Base-by-base conservation (phyloP, 2,113 vertebrate species). In the Motacilla tschutschensis region DNA sequence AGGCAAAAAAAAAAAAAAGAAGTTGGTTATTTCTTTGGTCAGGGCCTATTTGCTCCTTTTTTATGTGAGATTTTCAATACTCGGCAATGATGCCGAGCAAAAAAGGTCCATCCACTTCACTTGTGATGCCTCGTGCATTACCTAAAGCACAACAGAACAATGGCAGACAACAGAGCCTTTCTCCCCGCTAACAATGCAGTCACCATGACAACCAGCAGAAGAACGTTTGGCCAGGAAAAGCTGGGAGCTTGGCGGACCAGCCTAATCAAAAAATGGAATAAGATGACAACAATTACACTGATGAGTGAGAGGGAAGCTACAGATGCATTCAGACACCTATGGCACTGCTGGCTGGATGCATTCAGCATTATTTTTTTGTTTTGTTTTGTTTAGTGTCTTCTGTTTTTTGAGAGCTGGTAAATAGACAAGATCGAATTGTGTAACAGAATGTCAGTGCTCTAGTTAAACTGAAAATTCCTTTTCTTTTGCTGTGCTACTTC, bases 41-140 rank as follows among this genome's bases (percentile, higher is more conserved):
- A 96, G 92, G 96, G 95, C 96, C 96, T 96, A 97, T 97, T 98
- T 97, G 96, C 96, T 97, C 96, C 97, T 97, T 97, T 98, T 97
- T 97, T 97, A 96, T 98, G 96, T 96, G 96, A 95, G 96, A 97
- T 97, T 97, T 97, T 98, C 97, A 97, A 97, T 98, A 95, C 96
- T 96, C 91, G 60, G 96, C 97, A 97, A 97, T 97, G 97, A 97
- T 96, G 97, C 95, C 79, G 96, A 97, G 97, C 95, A 96, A 97
- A 97, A 97, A 98, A 98, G 97, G 97, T 97, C 96, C 97, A 97
- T 97, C 97, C 97, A 98, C 97, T 98, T 97, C 96, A 98, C 96
- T 97, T 93, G 96, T 97, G 97, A 97, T 97, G 97, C 96, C 96
- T 98, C 96, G 95, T 96, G 96, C 94, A 95, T 97, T 98, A 97